Evolutionary conservation across 2,113 vertebrate genomes (phyloP).

Genomic region (Hepsetus odoe): DNA sequence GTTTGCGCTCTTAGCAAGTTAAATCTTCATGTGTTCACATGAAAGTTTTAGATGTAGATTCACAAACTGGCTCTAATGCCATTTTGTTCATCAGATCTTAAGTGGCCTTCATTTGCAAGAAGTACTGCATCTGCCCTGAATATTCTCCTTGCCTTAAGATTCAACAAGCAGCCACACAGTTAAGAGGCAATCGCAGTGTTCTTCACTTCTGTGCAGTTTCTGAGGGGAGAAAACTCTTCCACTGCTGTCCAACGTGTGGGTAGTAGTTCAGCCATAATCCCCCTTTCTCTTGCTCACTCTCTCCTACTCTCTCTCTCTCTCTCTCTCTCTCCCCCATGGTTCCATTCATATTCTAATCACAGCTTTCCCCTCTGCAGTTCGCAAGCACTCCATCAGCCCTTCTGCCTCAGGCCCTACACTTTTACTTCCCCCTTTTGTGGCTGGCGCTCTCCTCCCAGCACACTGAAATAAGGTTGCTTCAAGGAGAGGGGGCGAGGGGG

Average conservation of each 20-base stretch:
- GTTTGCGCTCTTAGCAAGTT: not conserved
- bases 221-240: constrained; percentile 71
- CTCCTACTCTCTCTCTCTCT: constrained; percentile 78
- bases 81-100: not conserved
- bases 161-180: not conserved
- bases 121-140: not conserved
- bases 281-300: constrained; percentile 78
- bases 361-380: constrained; percentile 94
- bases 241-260: constrained; percentile 88
- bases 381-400: constrained; percentile 91
- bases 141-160: not conserved
- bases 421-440: constrained; percentile 86
- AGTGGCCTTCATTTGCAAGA: not conserved
- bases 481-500: constrained; percentile 53
- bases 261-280: constrained; percentile 97
- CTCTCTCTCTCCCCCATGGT: constrained; percentile 87
- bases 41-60: not conserved
- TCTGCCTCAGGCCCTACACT: constrained; percentile 84
- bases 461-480: constrained; percentile 76
- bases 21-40: too few species aligned
- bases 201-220: constrained; percentile 59
- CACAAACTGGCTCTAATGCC: not conserved
- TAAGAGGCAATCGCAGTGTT: constrained; percentile 16
- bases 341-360: constrained; percentile 99
- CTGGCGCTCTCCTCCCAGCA: constrained; percentile 72